These are phyloP conservation scores for Myotis lucifugus DNA, from an alignment of 2,113 vertebrate species.

Conservation along the genomic window DNA sequence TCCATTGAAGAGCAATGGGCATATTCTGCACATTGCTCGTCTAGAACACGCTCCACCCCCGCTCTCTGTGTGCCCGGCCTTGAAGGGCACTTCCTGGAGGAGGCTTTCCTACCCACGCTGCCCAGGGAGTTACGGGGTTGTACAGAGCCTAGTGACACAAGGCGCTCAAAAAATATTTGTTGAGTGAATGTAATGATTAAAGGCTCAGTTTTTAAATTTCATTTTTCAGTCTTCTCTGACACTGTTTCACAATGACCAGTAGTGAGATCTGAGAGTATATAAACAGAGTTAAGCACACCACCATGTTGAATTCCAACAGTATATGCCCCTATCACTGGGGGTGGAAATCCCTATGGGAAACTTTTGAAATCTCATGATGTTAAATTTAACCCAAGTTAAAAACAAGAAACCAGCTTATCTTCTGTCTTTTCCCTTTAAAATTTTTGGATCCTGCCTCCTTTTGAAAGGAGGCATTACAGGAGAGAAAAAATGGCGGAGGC, in stretches of 20 bases:
- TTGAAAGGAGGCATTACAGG: conserved; percentile 1
- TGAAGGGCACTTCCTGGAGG: background rate
- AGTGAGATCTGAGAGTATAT: background rate
- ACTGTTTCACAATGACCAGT: background rate
- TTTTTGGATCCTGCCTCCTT: background rate
- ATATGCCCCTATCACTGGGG: background rate
- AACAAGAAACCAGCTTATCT: background rate
- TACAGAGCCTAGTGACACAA: background rate
- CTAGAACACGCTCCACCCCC: background rate
- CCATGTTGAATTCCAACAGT: background rate
- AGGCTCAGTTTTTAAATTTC: background rate
- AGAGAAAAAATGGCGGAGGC: no score
- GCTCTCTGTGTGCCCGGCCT: background rate
- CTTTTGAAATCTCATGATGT: background rate
- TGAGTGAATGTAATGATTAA: background rate
- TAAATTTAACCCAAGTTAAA: background rate
- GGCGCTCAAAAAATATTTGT: background rate
- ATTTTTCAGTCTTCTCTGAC: conserved; percentile 36
- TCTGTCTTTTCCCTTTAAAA: background rate
- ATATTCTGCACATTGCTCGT: background rate
- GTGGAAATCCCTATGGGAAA: background rate
- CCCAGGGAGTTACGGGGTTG: background rate
- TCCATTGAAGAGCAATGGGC: background rate
- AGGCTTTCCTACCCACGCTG: background rate
- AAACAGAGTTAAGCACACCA: background rate